A percentile compares a stretch with the other conserved stretches of the same genome.
Conservation (phyloP, 2,113 vertebrate genomes). For the Crotophaga sulcirostris region DNA sequence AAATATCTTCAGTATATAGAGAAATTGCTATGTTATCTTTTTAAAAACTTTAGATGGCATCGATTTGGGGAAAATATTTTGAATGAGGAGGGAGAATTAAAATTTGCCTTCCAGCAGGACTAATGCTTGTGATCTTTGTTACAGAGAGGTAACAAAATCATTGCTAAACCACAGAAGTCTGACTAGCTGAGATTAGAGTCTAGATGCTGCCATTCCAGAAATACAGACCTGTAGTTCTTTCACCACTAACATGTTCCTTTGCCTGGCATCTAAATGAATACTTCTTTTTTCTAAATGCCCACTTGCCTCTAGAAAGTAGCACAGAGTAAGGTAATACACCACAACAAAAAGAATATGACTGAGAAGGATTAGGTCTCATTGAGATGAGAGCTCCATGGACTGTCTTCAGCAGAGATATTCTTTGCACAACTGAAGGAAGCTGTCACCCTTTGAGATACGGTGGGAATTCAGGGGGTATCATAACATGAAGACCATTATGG, state of each 20-base stretch:
- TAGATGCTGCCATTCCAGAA: neutral
- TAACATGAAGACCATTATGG: neutral
- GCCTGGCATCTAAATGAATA: neutral
- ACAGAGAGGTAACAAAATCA: neutral
- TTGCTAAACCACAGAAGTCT: neutral
- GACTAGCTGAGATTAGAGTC: neutral
- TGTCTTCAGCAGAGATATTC: neutral
- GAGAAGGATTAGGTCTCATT: neutral
- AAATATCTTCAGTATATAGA: neutral
- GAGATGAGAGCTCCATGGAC: neutral
- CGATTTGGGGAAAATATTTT: neutral
- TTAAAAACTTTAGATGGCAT: neutral
- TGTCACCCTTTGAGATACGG: fast-evolving
- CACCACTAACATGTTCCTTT: neutral
- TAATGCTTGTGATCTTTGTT: neutral
- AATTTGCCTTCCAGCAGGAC: neutral
- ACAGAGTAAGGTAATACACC: neutral
- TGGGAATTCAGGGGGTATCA: neutral
- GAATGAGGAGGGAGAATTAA: neutral
- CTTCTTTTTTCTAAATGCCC: neutral
- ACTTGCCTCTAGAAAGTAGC: neutral
- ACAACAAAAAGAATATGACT: neutral
- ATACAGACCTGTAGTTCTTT: neutral
- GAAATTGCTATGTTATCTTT: neutral
- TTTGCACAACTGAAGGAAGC: fast-evolving